These are phyloP conservation scores for Petroica traversi DNA, from an alignment of 2,113 vertebrate species.

Conservation along the genomic window DNA sequence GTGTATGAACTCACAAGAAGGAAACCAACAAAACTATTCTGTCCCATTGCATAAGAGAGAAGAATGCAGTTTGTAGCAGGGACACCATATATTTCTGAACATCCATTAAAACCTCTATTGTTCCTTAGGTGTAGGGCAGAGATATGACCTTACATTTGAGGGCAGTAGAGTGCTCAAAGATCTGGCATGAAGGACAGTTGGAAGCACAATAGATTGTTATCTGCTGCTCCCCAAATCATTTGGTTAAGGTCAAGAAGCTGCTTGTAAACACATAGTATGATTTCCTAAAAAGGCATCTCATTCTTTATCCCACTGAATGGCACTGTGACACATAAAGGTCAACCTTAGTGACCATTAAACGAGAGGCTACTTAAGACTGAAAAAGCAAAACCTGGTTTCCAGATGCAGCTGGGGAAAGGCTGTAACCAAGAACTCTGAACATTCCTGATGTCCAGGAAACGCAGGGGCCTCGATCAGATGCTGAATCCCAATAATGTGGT, in stretches of 20 bases:
- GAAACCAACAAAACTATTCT: neutral
- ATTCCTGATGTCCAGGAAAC: neutral
- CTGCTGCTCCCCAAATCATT: neutral
- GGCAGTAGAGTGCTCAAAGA: neutral
- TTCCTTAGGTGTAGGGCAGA: neutral
- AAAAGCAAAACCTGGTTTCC: slow-evolving; percentile 21
- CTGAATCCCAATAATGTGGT: neutral
- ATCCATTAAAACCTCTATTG: neutral
- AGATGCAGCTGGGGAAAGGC: neutral
- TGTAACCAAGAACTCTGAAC: neutral
- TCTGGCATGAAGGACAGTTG: neutral
- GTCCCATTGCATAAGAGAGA: neutral
- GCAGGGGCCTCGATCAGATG: neutral
- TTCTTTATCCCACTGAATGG: slow-evolving; percentile 28
- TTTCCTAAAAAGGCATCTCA: slow-evolving; percentile 5
- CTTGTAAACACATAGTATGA: slow-evolving; percentile 16
- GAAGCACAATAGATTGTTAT: neutral
- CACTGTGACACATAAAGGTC: slow-evolving; percentile 28
- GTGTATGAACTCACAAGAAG: neutral
- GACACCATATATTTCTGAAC: neutral
- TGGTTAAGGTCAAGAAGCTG: slow-evolving; percentile 51
- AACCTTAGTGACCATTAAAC: neutral
- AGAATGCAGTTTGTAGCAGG: neutral
- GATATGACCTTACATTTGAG: neutral
- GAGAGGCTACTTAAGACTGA: neutral